Conservation (phyloP, 2,797 vertebrate genomes). For the Poecilia velifera region DNA sequence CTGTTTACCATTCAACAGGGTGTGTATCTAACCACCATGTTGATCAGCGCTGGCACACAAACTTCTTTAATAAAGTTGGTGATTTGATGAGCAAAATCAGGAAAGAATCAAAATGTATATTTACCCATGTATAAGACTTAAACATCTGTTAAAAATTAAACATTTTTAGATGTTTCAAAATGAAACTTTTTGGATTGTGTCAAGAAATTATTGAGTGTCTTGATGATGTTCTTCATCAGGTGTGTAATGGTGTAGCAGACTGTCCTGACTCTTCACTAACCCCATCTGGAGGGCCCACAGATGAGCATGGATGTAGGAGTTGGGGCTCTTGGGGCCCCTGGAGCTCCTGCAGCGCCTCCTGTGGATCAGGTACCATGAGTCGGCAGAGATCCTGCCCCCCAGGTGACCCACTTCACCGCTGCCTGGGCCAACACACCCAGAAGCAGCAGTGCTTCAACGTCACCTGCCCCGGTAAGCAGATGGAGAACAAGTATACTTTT, state of each 20-base stretch:
- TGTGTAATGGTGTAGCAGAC: slow-evolving; percentile 85
- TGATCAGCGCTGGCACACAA: neutral
- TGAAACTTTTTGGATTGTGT: neutral
- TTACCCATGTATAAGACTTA: neutral
- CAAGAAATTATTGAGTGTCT: neutral
- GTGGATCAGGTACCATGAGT: slow-evolving; percentile 81
- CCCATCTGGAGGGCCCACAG: slow-evolving; percentile 53
- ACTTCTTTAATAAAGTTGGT: neutral
- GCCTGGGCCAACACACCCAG: slow-evolving; percentile 78
- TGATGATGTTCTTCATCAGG: slow-evolving; percentile 66
- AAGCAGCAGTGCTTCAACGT: slow-evolving; percentile 84
- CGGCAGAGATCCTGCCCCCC: slow-evolving; percentile 77
- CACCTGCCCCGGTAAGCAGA: slow-evolving; percentile 83
- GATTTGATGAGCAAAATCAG: neutral
- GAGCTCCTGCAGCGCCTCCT: slow-evolving; percentile 83
- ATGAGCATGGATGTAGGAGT: slow-evolving; percentile 80
- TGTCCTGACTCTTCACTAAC: slow-evolving; percentile 70
- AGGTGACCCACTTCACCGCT: slow-evolving; percentile 71
- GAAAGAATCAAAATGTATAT: neutral
- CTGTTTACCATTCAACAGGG: slow-evolving; percentile 85
- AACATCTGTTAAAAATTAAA: neutral
- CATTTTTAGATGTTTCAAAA: too few species aligned
- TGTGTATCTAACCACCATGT: slow-evolving; percentile 27
- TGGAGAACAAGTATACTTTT: neutral
- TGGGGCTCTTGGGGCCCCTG: slow-evolving; percentile 88